Conservation (phyloP, 2,888 invertebrate species). For the Formica aserva region DNA sequence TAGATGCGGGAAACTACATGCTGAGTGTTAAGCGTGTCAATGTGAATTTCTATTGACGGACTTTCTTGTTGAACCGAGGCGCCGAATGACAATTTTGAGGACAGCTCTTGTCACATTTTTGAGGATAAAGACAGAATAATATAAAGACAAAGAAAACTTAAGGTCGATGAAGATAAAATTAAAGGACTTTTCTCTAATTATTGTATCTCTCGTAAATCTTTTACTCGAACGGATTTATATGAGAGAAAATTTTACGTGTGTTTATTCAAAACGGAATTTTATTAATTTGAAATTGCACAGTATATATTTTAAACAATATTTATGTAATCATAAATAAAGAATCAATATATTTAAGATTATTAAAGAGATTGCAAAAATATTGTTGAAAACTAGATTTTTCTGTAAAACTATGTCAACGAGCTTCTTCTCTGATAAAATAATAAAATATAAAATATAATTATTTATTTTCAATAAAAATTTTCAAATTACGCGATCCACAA, state of each 20-base stretch:
- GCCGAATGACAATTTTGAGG: slow-evolving; percentile 42
- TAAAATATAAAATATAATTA: background rate
- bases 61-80: slow-evolving; percentile 75
- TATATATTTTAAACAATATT: background rate
- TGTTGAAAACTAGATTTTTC: background rate
- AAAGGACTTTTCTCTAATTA: background rate
- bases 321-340: background rate
- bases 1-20: slow-evolving; percentile 17
- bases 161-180: slow-evolving; percentile 37
- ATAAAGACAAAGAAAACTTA: background rate
- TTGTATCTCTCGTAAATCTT: background rate
- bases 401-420: background rate
- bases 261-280: background rate
- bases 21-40: slow-evolving; percentile 72
- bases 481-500: background rate
- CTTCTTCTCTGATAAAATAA: background rate
- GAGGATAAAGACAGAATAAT: background rate
- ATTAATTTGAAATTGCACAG: background rate
- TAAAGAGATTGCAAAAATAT: background rate
- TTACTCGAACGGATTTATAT: background rate
- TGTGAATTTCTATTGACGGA: slow-evolving; percentile 72
- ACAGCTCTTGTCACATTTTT: background rate
- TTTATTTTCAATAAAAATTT: background rate
- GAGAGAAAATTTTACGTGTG: background rate
- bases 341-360: background rate